Evolutionary conservation across 2,888 invertebrate species (phyloP), one percentile per base, ranked within the genome.

Genomic region (Ormyrus thymus): DNA sequence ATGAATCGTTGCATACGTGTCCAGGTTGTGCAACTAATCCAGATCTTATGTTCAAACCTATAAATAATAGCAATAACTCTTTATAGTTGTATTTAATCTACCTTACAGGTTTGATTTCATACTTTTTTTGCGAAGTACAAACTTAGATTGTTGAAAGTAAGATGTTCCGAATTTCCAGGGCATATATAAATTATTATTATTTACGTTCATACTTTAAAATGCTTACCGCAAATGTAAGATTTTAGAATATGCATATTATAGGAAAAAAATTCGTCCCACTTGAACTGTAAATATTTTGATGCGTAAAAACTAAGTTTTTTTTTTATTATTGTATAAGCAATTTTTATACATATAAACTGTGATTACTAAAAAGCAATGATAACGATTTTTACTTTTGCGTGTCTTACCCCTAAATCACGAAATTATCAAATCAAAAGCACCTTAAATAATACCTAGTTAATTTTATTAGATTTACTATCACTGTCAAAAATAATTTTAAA

Each of bases 1-100:
- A 98, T 83, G 97, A 97, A 84, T 95, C 97, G 0, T 91, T 99
- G 73, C 99, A 99, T 90, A 96, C 97, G 56, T 99, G 99, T 90
- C 98, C 99, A 13, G 98, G 97, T 61, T 99, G 99, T 91, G 94
- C 97, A n/a, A 94, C 95, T 3, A 93, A 92, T 89, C 90, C 91
- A 64, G 86, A 90, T 70, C 91, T 91, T 43, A 92, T 91, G 84
- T 90, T 91, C 59, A 83, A 83, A 76, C 55, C 71, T 61, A 64
- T n/a, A 29, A 78, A 45, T 50, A 74, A 75, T 45, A 81, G 65
- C 55, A 81, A 76, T 74, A 79, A 76, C 29, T 61, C 69, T 8
- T 46, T 75, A 66, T 72, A 79, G 45, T 45, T 72, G 50, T 10
- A 29, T 46, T 77, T 7, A 76, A 80, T 71, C 61, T 73, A 62